Base-by-base conservation (phyloP, 2,797 vertebrate genomes). In the Acipenser ruthenus region DNA sequence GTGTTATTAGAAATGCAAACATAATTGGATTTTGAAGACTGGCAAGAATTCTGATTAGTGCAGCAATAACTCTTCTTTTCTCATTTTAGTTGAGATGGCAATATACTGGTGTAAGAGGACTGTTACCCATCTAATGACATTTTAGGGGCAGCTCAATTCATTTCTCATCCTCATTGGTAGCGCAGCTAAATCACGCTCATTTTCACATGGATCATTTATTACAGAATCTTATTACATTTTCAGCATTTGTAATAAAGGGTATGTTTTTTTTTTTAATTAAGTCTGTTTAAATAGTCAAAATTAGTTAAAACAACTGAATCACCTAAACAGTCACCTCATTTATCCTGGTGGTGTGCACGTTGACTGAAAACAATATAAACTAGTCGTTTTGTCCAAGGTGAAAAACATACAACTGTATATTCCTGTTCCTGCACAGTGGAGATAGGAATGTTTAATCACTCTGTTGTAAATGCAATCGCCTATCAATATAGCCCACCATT, bases 1-100 rank as follows among this genome's bases (percentile, higher is more conserved):
- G 73, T 83, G 84, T 88, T 89, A 96, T 96, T 95, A 93, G 90
- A 90, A 94, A 92, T 92, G 89, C 88, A 94, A 92, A 93, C 85
- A 91, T 91, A 92, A 96, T 92, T 94, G 90, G 90, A 92, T 90
- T 93, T 92, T 82, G 89, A 91, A 82, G 88, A 76, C 74, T 70
- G 74, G 80, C 86, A 90, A 86, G 82, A 88, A 89, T 91, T 91
- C 76, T 91, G 90, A 90, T 90, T 78, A 88, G 80, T 74, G 76
- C 79, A 75, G 82, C 85, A 81, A 89, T 91, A 87, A 84, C 88
- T 93, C 89, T 88, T 75, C 50, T 68, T 59, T 86, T 84, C 86
- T 87, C 71, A 73, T 83, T 84, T 80, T 78, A 82, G 68, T 66
- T 72, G 70, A 77, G 72, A 69, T 68, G 71, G 76, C 69, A 69